Conservation (phyloP, 2,797 vertebrate genomes). For the Melanogrammus aeglefinus region DNA sequence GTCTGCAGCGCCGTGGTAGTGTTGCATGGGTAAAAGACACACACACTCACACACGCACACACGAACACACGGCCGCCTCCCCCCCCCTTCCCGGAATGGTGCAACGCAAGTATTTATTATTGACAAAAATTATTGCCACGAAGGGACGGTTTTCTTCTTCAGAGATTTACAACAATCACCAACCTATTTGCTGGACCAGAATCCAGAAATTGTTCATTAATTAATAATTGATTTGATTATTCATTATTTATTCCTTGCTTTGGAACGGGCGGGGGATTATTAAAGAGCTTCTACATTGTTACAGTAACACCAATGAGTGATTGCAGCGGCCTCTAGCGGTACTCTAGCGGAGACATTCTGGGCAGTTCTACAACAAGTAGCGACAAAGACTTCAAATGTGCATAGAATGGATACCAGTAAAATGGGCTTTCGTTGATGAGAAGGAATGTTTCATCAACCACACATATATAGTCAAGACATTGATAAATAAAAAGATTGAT, state of each 20-base stretch:
- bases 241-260: neutral
- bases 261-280: neutral
- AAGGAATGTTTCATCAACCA: neutral
- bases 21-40: neutral
- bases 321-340: neutral
- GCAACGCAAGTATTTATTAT: neutral
- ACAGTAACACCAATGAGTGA: neutral
- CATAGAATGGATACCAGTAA: neutral
- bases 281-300: neutral
- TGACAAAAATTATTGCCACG: neutral
- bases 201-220: neutral
- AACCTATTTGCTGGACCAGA: neutral
- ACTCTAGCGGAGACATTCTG: neutral
- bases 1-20: neutral
- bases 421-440: neutral
- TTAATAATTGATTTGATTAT: neutral
- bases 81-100: neutral
- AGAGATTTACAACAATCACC: neutral
- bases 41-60: neutral
- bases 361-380: neutral
- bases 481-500: neutral
- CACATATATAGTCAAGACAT: neutral
- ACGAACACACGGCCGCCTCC: no score
- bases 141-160: neutral
- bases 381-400: neutral